A percentile compares a stretch with the other conserved stretches of the same genome.
These are phyloP conservation scores for Diachasmimorpha longicaudata DNA, from an alignment of 1,140 invertebrate genomes.

Conservation along the genomic window DNA sequence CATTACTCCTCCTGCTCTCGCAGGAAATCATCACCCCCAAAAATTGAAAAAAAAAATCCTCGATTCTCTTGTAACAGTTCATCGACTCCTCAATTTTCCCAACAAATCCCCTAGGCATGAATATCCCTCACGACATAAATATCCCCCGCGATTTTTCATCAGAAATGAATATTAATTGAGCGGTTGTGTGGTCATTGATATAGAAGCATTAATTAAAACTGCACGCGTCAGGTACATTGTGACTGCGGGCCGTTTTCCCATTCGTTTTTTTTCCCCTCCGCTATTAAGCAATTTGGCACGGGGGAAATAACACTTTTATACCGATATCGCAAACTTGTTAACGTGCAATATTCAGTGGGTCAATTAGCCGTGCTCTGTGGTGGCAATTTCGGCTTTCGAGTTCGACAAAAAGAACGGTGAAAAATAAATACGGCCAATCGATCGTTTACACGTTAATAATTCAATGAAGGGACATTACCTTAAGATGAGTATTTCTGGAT, in stretches of 20 bases:
- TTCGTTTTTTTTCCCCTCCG: not conserved
- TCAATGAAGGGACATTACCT: constrained; percentile 38
- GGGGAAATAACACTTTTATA: not conserved
- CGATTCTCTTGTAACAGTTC: too few species aligned
- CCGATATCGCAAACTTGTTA: not conserved
- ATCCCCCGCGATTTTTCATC: not conserved
- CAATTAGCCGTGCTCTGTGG: not conserved
- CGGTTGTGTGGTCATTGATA: constrained; percentile 25
- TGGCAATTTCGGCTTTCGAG: too few species aligned
- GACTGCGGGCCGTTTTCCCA: too few species aligned
- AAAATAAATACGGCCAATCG: too few species aligned
- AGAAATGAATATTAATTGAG: constrained; percentile 29
- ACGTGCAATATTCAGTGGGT: not conserved
- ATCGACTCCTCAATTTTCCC: too few species aligned
- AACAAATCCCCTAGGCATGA: too few species aligned
- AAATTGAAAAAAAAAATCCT: too few species aligned
- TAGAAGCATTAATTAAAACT: constrained; percentile 21
- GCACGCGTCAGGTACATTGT: not conserved
- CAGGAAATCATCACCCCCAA: too few species aligned
- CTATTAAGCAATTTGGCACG: not conserved
- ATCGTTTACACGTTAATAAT: not conserved
- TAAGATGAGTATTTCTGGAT: constrained; percentile 51
- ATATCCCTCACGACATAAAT: too few species aligned
- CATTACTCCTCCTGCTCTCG: too few species aligned
- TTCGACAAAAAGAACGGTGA: too few species aligned